Base-by-base conservation (phyloP, 2,888 invertebrate genomes). In the Leptinotarsa juncta region DNA sequence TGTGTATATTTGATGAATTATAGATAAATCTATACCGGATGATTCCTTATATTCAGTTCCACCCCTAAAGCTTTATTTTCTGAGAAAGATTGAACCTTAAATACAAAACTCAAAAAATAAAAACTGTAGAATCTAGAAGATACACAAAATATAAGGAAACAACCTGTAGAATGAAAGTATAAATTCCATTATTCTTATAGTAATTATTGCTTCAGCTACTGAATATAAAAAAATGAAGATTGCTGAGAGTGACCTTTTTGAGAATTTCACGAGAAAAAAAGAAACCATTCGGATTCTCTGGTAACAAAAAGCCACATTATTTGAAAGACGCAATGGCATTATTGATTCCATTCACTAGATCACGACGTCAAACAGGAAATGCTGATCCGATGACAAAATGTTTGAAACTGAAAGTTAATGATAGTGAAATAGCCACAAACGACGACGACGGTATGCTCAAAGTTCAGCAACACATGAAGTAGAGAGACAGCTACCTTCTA, bases 211-310 rank as follows among this genome's bases (percentile, higher is more conserved):
- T 72, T 73, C 68, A 71, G 65, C 32, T 65, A 66, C 51, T 18
- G 74, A 71, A 70, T 74, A 70, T 74, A 73, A 74, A 74, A 74
- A 71, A 50, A 67, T 74, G 70, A 70, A 74, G 66, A 66, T 48
- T 74, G 74, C 57, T 74, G 57, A 51, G 70, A 15, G 32, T 74
- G 32, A 74, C 42, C 67, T 66, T 74, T 49, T 51, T 71, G 26
- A 74, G 70, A 42, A 32, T 32, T 74, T 57, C 55, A 70, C 48
- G 73, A 71, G 67, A 74, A 71, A 71, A 65, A 73, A 50, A 66
- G 57, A 65, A 71, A 14, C 65, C 65, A 53, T 32, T n/a, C 23
- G 70, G 71, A 32, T 48, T 26, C 7, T 71, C 66, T 70, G 70
- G 70, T 18, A 74, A 74, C 32, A 73, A 70, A 55, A 74, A 74